Percentiles rank a stretch among this genome's conserved stretches.
phyloP scores from a whole-genome alignment of 2,113 vertebrate species.

The Istiophorus platypterus region DNA sequence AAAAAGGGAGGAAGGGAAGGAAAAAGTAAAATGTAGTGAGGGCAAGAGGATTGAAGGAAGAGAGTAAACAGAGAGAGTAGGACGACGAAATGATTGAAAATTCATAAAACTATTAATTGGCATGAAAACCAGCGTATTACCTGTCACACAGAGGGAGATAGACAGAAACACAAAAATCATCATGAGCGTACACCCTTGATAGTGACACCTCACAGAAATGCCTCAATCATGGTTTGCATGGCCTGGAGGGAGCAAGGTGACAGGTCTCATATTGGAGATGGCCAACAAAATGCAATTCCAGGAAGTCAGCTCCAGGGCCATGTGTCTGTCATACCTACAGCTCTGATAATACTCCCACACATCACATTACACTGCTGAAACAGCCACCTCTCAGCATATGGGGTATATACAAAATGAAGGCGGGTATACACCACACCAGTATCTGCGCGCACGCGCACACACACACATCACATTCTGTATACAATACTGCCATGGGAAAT shows the following conservation, averaged over 20 bases:
- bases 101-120: conserved; percentile 82
- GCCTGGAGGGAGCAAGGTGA: conserved; percentile 85
- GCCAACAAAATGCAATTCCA: conserved; percentile 78
- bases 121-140: conserved; percentile 87
- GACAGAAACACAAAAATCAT: conserved; percentile 58
- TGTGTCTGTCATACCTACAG: conserved; percentile 78
- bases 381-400: conserved; percentile 58
- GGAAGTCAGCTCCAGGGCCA: conserved; percentile 68
- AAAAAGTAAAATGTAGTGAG: not conserved
- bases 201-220: conserved; percentile 80
- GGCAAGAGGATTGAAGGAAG: not conserved
- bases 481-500: conserved; percentile 67
- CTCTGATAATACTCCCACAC: conserved; percentile 76
- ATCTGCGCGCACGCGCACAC: conserved; percentile 16
- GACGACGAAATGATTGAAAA: conserved; percentile 56
- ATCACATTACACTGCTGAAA: conserved; percentile 69
- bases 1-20: conserved; percentile 3
- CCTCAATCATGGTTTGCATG: conserved; percentile 84
- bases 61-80: not conserved
- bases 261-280: conserved; percentile 81
- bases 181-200: conserved; percentile 55
- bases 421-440: not conserved
- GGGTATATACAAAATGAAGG: conserved; percentile 41
- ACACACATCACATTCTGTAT: conserved; percentile 59
- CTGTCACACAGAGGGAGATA: conserved; percentile 61